Evolutionary conservation across 2,797 vertebrate genomes (phyloP).

Genomic region (Gobionotothen gibberifrons): DNA sequence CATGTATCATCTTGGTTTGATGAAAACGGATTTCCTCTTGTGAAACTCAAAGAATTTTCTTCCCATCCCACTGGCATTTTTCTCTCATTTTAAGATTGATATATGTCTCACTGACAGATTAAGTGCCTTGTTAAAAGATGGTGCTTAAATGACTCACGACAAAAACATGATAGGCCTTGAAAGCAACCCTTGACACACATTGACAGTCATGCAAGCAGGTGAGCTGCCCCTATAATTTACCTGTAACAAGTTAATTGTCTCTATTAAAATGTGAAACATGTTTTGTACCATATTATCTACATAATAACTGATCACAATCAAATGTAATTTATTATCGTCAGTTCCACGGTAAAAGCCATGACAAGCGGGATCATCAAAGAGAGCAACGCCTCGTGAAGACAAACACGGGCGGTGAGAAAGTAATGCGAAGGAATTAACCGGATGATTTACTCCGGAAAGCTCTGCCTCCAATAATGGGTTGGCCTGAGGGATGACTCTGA

Average conservation of each 20-base stretch:
- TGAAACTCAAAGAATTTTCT: conserved; percentile 15
- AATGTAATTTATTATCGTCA: conserved; percentile 62
- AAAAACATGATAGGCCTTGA: conserved; percentile 45
- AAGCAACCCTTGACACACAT: conserved; percentile 36
- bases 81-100: conserved; percentile 25
- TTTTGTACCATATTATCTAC: conserved; percentile 51
- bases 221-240: conserved; percentile 65
- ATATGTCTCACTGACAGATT: conserved; percentile 39
- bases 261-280: conserved; percentile 62
- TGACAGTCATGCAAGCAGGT: conserved; percentile 55
- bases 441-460: conserved; percentile 74
- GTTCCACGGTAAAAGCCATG: conserved; percentile 41
- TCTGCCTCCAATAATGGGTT: conserved; percentile 65
- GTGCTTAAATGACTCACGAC: conserved; percentile 38
- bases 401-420: conserved; percentile 63
- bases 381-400: conserved; percentile 59
- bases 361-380: conserved; percentile 67
- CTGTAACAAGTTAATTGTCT: conserved; percentile 68
- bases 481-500: conserved; percentile 71
- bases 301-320: conserved; percentile 63
- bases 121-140: conserved; percentile 38
- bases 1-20: too few species aligned
- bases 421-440: conserved; percentile 69
- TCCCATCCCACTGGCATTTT: conserved; percentile 33
- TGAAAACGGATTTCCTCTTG: neutral